These are phyloP conservation scores for Stegodyphus dumicola DNA, from an alignment of 1,140 invertebrate genomes.

Conservation along the genomic window DNA sequence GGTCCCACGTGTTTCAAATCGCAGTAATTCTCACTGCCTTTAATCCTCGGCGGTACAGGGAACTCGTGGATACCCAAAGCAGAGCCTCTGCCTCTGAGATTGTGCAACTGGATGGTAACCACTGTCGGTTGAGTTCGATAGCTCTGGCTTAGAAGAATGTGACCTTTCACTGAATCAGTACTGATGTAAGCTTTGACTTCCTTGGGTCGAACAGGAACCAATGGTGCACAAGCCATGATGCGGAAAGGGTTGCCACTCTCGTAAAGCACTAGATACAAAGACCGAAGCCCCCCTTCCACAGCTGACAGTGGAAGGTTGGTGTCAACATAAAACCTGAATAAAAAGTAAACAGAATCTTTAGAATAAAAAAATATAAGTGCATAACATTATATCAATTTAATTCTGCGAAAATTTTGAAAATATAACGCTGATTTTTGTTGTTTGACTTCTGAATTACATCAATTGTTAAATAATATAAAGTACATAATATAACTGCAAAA, in stretches of 20 bases:
- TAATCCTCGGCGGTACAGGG: slow-evolving; percentile 67
- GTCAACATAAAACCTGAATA: slow-evolving; percentile 63
- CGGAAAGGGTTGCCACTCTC: slow-evolving; percentile 82
- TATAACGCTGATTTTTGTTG: too few relatives aligned
- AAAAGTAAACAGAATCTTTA: neutral
- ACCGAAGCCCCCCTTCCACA: slow-evolving; percentile 73
- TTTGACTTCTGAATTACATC: too few relatives aligned
- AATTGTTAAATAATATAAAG: too few relatives aligned
- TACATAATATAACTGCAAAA: too few relatives aligned
- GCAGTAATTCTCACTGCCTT: slow-evolving; percentile 67
- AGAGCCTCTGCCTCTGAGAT: slow-evolving; percentile 71
- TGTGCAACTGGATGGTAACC: slow-evolving; percentile 78
- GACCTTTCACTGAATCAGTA: slow-evolving; percentile 82
- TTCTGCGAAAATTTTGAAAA: too few relatives aligned
- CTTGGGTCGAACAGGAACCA: slow-evolving; percentile 70
- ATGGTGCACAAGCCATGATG: slow-evolving; percentile 85
- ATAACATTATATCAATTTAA: too few relatives aligned
- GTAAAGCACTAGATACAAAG: slow-evolving; percentile 85
- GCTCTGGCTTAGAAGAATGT: slow-evolving; percentile 77
- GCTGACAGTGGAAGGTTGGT: slow-evolving; percentile 71
- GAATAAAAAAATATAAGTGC: neutral
- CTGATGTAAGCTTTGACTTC: slow-evolving; percentile 78
- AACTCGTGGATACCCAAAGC: slow-evolving; percentile 72
- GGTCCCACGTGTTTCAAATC: slow-evolving; percentile 66
- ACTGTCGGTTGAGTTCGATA: slow-evolving; percentile 87